These are phyloP conservation scores for Lepidotrigona ventralis DNA, from an alignment of 1,140 invertebrate genomes.

Conservation along the genomic window DNA sequence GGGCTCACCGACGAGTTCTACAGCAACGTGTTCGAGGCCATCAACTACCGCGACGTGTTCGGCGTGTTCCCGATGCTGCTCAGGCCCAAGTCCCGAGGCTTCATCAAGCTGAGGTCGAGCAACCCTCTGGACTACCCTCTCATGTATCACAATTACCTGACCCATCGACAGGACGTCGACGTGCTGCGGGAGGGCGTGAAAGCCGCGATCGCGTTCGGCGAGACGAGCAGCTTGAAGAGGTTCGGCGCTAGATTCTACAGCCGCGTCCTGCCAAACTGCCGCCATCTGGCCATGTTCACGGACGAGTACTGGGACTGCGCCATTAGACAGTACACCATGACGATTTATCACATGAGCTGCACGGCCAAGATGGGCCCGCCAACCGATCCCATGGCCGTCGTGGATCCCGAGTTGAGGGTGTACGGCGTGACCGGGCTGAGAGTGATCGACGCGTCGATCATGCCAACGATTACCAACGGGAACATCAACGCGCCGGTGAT, in stretches of 20 bases:
- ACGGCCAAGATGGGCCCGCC: slow-evolving; percentile 92
- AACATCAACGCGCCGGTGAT: slow-evolving; percentile 93
- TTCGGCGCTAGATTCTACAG: slow-evolving; percentile 88
- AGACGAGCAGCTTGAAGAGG: slow-evolving; percentile 86
- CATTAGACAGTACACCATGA: slow-evolving; percentile 90
- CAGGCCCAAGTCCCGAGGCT: slow-evolving; percentile 91
- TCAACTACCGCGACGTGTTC: slow-evolving; percentile 87
- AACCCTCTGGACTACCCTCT: slow-evolving; percentile 93
- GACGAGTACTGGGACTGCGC: slow-evolving; percentile 93
- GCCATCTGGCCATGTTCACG: slow-evolving; percentile 86
- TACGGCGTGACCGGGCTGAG: slow-evolving; percentile 88
- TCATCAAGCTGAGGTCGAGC: slow-evolving; percentile 86
- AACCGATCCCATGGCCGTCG: slow-evolving; percentile 88
- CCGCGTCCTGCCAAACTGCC: slow-evolving; percentile 88
- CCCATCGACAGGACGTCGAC: slow-evolving; percentile 88
- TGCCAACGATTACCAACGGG: slow-evolving; percentile 90
- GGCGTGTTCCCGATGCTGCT: slow-evolving; percentile 93
- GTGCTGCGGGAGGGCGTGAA: slow-evolving; percentile 92
- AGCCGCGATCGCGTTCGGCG: slow-evolving; percentile 88
- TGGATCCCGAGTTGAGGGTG: slow-evolving; percentile 89
- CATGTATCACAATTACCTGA: slow-evolving; percentile 94
- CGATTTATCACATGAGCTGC: slow-evolving; percentile 92
- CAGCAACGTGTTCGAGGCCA: slow-evolving; percentile 85
- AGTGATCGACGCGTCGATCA: slow-evolving; percentile 90
- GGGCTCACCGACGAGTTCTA: slow-evolving; percentile 90